phyloP scores from a whole-genome alignment of 2,797 vertebrate genomes.

The Sphenodon punctatus region DNA sequence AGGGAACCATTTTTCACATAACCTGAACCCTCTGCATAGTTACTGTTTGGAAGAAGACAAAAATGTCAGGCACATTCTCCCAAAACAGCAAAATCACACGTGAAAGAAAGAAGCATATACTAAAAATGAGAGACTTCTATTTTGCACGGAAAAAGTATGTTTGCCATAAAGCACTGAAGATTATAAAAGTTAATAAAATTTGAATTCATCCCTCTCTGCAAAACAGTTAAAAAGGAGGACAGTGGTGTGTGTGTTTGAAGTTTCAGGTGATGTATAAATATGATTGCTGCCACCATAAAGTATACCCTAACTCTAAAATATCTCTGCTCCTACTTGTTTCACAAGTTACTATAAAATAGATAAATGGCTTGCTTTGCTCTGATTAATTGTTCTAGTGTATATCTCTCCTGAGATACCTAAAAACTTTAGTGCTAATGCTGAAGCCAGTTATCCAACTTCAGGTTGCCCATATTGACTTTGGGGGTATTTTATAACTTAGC shows the following conservation, averaged over 20 bases:
- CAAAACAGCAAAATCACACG: background rate
- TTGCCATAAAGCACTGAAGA: too few species aligned
- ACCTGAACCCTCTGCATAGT: too few species aligned
- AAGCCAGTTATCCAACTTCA: background rate
- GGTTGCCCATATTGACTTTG: background rate
- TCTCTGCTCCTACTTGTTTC: background rate
- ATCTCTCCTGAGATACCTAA: background rate
- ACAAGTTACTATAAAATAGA: background rate
- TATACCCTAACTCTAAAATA: background rate
- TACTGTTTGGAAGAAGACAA: too few species aligned
- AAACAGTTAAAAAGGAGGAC: too few species aligned
- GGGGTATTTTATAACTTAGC: background rate
- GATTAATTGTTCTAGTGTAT: background rate
- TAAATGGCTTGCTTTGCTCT: background rate
- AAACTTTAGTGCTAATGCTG: background rate
- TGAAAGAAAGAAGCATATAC: background rate
- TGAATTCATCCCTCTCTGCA: too few species aligned
- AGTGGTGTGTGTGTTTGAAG: too few species aligned
- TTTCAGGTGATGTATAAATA: too few species aligned
- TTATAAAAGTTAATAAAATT: too few species aligned
- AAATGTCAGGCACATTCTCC: background rate
- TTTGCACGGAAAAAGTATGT: too few species aligned
- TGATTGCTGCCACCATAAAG: too few species aligned
- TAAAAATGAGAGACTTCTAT: background rate
- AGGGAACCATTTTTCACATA: background rate